A percentile compares a stretch with the other conserved stretches of the same genome.
These are phyloP conservation scores for Daubentonia madagascariensis DNA, from an alignment of 2,113 vertebrate species.

Conservation along the genomic window DNA sequence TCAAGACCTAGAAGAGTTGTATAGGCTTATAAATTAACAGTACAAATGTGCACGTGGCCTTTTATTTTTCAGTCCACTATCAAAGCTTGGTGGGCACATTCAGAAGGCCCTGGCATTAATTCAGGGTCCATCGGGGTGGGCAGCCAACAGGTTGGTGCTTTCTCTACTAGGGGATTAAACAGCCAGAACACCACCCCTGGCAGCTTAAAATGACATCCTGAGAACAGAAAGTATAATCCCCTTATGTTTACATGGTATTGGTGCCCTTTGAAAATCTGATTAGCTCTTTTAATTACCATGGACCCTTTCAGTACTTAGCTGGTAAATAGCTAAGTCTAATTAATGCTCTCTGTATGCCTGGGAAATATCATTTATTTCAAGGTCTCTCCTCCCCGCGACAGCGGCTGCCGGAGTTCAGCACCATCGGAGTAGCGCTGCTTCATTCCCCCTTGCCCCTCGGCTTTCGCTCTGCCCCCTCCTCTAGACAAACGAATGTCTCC, in stretches of 20 bases:
- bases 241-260: not conserved
- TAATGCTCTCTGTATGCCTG: not conserved
- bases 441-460: too few species aligned
- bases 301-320: not conserved
- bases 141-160: not conserved
- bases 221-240: not conserved
- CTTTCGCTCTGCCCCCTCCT: not conserved
- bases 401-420: not conserved
- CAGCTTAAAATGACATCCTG: not conserved
- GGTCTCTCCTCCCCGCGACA: accelerated
- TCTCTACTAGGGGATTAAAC: not conserved
- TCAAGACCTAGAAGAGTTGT: too few species aligned
- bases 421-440: not conserved
- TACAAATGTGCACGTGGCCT: not conserved
- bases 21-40: not conserved
- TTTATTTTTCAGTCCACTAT: not conserved
- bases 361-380: not conserved
- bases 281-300: conserved; percentile 37
- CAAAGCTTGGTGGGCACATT: not conserved
- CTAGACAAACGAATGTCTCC: not conserved
- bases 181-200: not conserved
- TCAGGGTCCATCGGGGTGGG: not conserved
- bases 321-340: not conserved
- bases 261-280: conserved; percentile 44
- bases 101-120: not conserved